Percentiles rank a stretch among this genome's conserved stretches.
phyloP scores from a whole-genome alignment of 2,797 vertebrate species.

The Remorina albescens region DNA sequence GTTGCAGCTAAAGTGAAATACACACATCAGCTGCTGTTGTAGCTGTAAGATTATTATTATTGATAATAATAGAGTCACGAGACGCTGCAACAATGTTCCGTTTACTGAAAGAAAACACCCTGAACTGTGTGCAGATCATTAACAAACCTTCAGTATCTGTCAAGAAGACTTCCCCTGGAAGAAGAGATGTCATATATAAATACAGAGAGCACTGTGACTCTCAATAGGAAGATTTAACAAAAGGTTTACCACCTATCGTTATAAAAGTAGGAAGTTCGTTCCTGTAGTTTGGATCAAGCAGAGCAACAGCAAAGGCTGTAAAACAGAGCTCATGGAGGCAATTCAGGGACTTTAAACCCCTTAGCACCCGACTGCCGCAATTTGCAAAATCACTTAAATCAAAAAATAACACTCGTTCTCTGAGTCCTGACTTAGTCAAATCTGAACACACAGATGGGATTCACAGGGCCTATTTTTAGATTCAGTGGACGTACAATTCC shows the following conservation, averaged over 20 bases:
- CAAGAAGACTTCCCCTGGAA: conserved; percentile 32
- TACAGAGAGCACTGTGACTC: neutral
- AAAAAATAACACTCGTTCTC: too few relatives aligned
- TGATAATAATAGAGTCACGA: conserved; percentile 5
- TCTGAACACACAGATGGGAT: neutral
- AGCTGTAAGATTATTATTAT: conserved; percentile 9
- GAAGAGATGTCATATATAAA: conserved; percentile 17
- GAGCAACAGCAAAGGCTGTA: neutral
- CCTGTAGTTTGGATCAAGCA: neutral
- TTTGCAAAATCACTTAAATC: neutral
- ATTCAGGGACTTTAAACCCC: neutral
- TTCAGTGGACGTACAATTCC: neutral
- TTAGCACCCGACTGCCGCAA: neutral
- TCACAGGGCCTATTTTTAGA: neutral
- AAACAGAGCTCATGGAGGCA: neutral
- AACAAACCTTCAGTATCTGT: conserved; percentile 6
- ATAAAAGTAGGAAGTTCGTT: neutral
- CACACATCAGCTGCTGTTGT: conserved; percentile 11
- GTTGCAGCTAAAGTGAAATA: neutral
- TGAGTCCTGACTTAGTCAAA: neutral
- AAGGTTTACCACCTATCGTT: neutral
- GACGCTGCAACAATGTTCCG: neutral
- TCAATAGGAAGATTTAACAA: conserved; percentile 1
- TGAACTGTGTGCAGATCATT: neutral
- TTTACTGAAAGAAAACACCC: neutral